Base-by-base conservation (phyloP, 2,888 invertebrate species). In the Melanostoma scalare region DNA sequence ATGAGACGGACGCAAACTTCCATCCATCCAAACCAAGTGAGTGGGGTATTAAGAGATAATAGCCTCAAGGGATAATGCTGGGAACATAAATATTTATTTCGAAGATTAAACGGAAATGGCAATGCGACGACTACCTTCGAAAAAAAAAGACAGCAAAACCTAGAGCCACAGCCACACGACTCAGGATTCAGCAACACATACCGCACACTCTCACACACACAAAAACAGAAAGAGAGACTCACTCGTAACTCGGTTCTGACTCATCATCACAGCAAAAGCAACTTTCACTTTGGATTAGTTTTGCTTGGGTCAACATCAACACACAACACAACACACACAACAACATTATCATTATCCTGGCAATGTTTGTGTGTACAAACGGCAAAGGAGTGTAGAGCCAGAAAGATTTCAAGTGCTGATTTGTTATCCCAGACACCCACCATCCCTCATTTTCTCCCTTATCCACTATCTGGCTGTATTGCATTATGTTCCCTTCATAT, bases 201-300 rank as follows among this genome's bases (percentile, higher is more conserved):
- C 20, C 20, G 20, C 20, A 20, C 20, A 20, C 20, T 20, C 20
- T 20, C 20, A 1, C 20, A 20, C 20, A 20, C 20, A 20, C 20
- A 20, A 20, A 20, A 20, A 20, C 20, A 20, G 20, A 20, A 20
- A 20, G 20, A 20, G 20, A 20, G 20, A 55, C 46, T 31, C 50
- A 46, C 44, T n/a, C 53, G 4, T 31, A 35, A 10, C 20, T 46
- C 48, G 10, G 53, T 50, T 67, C 76, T 50, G 63, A 72, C 58
- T 56, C 77, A 69, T 75, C 78, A 73, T 50, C 63, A 50, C 53
- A 77, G 44, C 65, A 33, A 60, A 61, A 85, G 80, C 81, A 85
- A 86, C 85, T 86, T 85, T 86, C 86, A 85, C 86, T 85, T 81
- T 63, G 75, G 85, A 85, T 85, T 86, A 86, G 77, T 69, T 74